Evolutionary conservation across 2,797 vertebrate genomes (phyloP).

Genomic region (Balearica regulorum): DNA sequence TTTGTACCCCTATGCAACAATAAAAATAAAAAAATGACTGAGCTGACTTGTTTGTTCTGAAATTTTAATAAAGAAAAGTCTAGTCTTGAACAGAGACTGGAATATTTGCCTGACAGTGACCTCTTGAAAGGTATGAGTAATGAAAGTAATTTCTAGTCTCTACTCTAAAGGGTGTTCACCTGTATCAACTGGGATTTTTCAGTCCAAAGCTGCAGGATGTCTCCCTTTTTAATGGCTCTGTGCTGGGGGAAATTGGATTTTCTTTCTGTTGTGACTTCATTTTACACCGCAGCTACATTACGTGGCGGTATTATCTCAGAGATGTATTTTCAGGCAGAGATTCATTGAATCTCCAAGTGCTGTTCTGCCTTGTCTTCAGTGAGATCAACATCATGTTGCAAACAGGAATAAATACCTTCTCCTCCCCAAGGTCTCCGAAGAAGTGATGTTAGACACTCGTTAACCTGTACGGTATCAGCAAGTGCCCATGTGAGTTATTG

Average conservation of each 20-base stretch:
- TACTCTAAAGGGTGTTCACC: neutral
- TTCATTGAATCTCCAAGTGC: neutral
- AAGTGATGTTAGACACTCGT: fast-evolving
- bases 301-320: neutral
- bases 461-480: fast-evolving
- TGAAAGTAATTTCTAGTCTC: neutral
- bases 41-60: neutral
- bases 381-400: neutral
- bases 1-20: neutral
- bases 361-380: neutral
- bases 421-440: neutral
- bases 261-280: neutral
- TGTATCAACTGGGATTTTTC: neutral
- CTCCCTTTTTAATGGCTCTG: neutral
- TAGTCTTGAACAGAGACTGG: neutral
- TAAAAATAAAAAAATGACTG: neutral
- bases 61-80: neutral
- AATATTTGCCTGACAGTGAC: neutral
- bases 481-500: neutral
- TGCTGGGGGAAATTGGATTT: neutral
- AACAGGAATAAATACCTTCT: neutral
- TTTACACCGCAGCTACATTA: neutral
- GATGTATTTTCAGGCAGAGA: neutral
- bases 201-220: neutral
- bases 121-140: neutral